phyloP scores from a whole-genome alignment of 2,888 invertebrate species.

The Sesia apiformis region DNA sequence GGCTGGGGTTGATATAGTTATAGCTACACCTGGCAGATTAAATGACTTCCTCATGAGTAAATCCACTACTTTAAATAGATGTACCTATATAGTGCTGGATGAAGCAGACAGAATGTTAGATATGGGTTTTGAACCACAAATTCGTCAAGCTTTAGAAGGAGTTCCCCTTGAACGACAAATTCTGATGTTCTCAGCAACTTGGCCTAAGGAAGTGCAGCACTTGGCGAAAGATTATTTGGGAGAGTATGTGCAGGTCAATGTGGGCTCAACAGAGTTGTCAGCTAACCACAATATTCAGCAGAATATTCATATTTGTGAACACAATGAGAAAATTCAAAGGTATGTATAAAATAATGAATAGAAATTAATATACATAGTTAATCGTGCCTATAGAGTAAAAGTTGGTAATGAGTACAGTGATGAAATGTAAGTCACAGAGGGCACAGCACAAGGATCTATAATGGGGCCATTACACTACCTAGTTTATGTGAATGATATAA shows the following conservation, averaged over 20 bases:
- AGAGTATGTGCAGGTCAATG: conserved; percentile 93
- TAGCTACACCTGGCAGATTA: conserved; percentile 90
- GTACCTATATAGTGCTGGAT: conserved; percentile 89
- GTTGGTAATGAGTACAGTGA: too few species aligned
- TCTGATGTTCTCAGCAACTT: conserved; percentile 98
- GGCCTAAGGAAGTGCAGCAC: conserved; percentile 95
- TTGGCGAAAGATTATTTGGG: conserved; percentile 93
- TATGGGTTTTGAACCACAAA: conserved; percentile 98
- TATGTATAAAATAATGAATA: conserved; percentile 16
- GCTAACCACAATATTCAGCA: conserved; percentile 94
- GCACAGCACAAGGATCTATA: too few species aligned
- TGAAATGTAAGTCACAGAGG: too few species aligned
- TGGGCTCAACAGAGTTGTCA: conserved; percentile 89
- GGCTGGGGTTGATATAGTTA: conserved; percentile 86
- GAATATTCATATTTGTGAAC: conserved; percentile 87
- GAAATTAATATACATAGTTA: too few species aligned
- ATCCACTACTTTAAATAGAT: conserved; percentile 80
- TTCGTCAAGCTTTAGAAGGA: conserved; percentile 91
- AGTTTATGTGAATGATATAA: too few species aligned
- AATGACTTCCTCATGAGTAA: conserved; percentile 86
- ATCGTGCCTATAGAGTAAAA: too few species aligned
- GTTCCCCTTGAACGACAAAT: conserved; percentile 95
- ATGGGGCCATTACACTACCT: too few species aligned
- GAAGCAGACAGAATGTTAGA: conserved; percentile 97
- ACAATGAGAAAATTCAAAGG: conserved; percentile 81